Conservation (phyloP, 1,140 invertebrate genomes). For the Bombus picipes region DNA sequence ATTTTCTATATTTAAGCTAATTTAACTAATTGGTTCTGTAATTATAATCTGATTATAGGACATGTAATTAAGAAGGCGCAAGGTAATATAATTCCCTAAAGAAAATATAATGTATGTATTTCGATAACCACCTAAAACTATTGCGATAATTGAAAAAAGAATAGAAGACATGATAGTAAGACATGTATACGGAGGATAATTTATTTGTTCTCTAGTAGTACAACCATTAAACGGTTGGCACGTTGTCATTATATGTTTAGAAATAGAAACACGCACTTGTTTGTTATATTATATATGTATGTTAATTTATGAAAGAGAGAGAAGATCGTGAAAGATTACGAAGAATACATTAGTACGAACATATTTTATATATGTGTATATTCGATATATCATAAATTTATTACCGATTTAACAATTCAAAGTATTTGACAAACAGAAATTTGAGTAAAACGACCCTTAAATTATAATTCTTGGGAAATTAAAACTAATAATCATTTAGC, state of each 20-base stretch:
- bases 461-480: neutral
- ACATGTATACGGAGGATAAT: conserved; percentile 20
- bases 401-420: neutral
- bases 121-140: neutral
- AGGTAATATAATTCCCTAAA: conserved; percentile 35
- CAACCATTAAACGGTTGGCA: conserved; percentile 54
- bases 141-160: neutral
- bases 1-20: conserved; percentile 36
- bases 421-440: neutral
- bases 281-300: neutral
- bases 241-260: conserved; percentile 31
- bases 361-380: neutral
- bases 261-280: conserved; percentile 17
- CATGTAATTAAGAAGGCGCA: conserved; percentile 40
- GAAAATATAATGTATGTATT: conserved; percentile 3
- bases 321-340: neutral
- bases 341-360: conserved; percentile 16
- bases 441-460: neutral
- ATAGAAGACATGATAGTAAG: neutral
- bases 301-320: neutral
- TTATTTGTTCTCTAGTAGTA: conserved; percentile 7
- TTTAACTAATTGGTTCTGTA: conserved; percentile 33
- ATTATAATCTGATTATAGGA: conserved; percentile 36
- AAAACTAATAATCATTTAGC: too few relatives aligned
- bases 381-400: neutral